phyloP scores from a whole-genome alignment of 2,888 invertebrate species.

The Arge pagana region DNA sequence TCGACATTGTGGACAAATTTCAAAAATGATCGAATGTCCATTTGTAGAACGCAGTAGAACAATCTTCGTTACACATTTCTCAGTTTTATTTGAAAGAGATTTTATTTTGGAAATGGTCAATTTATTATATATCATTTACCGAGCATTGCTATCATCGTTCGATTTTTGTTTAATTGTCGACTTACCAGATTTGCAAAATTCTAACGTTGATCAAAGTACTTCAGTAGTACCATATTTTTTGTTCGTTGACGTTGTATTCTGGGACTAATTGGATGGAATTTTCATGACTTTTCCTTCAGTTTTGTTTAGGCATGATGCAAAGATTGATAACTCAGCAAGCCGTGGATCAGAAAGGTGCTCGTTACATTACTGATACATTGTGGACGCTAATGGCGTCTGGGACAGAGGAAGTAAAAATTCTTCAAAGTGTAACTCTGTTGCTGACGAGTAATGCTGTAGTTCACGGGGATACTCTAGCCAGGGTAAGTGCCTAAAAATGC shows the following conservation, averaged over 20 bases:
- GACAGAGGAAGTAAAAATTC: constrained; percentile 91
- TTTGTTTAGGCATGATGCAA: constrained; percentile 92
- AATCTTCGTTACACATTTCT: too few relatives aligned
- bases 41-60: too few relatives aligned
- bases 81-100: too few relatives aligned
- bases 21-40: too few relatives aligned
- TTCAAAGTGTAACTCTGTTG: constrained; percentile 93
- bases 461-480: constrained; percentile 91
- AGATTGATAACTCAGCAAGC: constrained; percentile 88
- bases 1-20: too few relatives aligned
- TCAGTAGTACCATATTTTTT: neutral
- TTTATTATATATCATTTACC: too few relatives aligned
- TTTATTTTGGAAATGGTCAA: too few relatives aligned
- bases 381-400: constrained; percentile 94
- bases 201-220: neutral
- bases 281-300: constrained; percentile 61
- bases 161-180: constrained; percentile 11
- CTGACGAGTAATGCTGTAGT: constrained; percentile 95
- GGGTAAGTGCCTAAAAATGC: constrained; percentile 64
- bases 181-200: constrained; percentile 7
- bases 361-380: constrained; percentile 90
- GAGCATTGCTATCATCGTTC: too few relatives aligned
- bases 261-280: neutral
- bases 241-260: neutral
- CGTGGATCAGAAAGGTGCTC: constrained; percentile 88